Percentiles rank a stretch among this genome's conserved stretches.
Evolutionary conservation across 2,113 vertebrate genomes (phyloP).

Genomic region (Alligator mississippiensis): DNA sequence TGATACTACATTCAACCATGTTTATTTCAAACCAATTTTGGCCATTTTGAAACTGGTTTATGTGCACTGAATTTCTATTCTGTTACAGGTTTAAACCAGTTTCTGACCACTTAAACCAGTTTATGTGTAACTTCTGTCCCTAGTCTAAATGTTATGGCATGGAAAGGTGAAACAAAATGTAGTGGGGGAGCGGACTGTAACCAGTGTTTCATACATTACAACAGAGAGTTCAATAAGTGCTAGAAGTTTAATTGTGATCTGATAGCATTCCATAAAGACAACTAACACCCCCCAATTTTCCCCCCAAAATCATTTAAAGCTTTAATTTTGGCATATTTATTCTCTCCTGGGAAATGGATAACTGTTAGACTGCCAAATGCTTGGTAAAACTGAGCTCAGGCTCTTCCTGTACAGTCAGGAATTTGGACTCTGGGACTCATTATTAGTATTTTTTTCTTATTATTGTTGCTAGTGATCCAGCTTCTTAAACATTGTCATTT

Average conservation of each 20-base stretch:
- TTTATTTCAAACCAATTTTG: too few species aligned
- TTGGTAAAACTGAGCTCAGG: neutral
- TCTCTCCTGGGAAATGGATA: conserved; percentile 37
- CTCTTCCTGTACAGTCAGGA: conserved; percentile 21
- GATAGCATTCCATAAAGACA: conserved; percentile 49
- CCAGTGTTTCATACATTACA: conserved; percentile 46
- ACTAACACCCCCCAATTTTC: conserved; percentile 2
- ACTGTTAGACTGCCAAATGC: neutral
- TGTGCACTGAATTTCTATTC: too few species aligned
- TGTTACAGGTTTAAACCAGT: too few species aligned
- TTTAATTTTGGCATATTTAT: conserved; percentile 11
- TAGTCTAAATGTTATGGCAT: neutral
- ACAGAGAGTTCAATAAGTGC: conserved; percentile 36
- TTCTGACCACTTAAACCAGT: too few species aligned
- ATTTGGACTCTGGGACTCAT: neutral
- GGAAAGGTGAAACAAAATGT: conserved; percentile 26
- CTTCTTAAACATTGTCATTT: neutral
- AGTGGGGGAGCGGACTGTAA: neutral
- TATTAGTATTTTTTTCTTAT: neutral
- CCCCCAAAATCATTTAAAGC: conserved; percentile 1
- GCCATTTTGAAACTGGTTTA: too few species aligned
- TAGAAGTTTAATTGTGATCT: conserved; percentile 56
- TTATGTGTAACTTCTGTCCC: too few species aligned
- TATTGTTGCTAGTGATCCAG: neutral
- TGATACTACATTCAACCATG: too few species aligned